Evolutionary conservation across 2,888 invertebrate genomes (phyloP).

Genomic region (Malacosoma neustria): DNA sequence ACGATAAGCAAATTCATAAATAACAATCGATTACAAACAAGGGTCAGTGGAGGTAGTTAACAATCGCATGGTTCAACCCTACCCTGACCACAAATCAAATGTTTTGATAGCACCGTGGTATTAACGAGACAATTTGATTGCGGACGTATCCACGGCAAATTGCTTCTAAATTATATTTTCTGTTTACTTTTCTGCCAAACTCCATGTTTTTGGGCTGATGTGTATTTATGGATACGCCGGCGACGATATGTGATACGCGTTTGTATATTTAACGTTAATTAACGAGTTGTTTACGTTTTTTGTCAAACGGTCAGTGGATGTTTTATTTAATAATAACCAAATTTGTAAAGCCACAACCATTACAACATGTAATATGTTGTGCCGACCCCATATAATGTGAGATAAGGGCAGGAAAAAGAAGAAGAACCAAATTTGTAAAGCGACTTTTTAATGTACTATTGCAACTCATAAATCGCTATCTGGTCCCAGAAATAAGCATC

Average conservation of each 20-base stretch:
- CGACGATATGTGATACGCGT: constrained; percentile 37
- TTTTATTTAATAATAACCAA: constrained; percentile 10
- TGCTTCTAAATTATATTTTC: constrained; percentile 75
- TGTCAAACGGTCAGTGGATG: constrained; percentile 29
- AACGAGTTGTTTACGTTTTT: constrained; percentile 46
- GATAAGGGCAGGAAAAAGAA: too few species aligned
- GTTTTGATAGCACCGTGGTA: constrained; percentile 72
- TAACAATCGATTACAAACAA: constrained; percentile 54
- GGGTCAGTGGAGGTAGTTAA: constrained; percentile 55
- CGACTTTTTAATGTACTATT: background rate
- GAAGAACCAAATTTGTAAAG: constrained; percentile 12
- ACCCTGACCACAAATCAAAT: constrained; percentile 69
- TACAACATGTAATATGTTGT: too few species aligned
- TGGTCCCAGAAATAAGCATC: too few species aligned
- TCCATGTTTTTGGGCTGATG: constrained; percentile 59
- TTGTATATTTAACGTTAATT: constrained; percentile 61
- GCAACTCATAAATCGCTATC: too few species aligned
- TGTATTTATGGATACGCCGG: constrained; percentile 25
- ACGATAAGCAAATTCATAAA: constrained; percentile 16
- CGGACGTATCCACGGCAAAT: constrained; percentile 73
- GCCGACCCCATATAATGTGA: too few species aligned
- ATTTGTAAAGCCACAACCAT: too few species aligned
- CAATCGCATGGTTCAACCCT: constrained; percentile 52
- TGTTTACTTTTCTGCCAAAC: constrained; percentile 72
- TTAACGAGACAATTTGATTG: constrained; percentile 76